These are phyloP conservation scores for Poecile atricapillus DNA, from an alignment of 2,113 vertebrate species.

Conservation along the genomic window DNA sequence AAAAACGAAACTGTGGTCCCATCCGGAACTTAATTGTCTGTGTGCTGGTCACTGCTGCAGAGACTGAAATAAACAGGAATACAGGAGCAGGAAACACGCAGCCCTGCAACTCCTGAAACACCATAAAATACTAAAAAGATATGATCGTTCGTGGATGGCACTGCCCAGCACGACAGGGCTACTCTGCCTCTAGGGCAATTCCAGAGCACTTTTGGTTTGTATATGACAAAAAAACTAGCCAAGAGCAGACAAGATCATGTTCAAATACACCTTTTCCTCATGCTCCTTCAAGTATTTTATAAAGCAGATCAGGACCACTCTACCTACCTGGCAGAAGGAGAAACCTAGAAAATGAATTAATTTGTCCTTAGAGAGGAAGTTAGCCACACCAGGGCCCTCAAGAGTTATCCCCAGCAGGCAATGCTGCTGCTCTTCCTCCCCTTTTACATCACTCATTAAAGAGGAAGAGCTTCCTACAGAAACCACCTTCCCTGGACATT, in stretches of 20 bases:
- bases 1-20: neutral
- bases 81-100: neutral
- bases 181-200: rapidly evolving
- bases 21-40: neutral
- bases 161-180: rapidly evolving
- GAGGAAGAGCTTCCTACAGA: neutral
- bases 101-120: neutral
- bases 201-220: neutral
- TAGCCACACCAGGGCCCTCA: neutral
- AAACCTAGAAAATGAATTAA: neutral
- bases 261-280: neutral
- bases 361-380: neutral
- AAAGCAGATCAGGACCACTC: neutral
- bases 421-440: neutral
- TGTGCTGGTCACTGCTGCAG: neutral
- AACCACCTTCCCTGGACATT: neutral
- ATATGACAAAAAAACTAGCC: rapidly evolving
- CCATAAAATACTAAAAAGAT: neutral
- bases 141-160: rapidly evolving
- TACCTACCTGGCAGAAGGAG: neutral
- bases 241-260: neutral
- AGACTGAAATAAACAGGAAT: neutral
- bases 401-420: neutral
- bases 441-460: neutral
- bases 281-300: neutral